Base-by-base conservation (phyloP, 2,888 invertebrate species). In the Sceliomorpha sp. region DNA sequence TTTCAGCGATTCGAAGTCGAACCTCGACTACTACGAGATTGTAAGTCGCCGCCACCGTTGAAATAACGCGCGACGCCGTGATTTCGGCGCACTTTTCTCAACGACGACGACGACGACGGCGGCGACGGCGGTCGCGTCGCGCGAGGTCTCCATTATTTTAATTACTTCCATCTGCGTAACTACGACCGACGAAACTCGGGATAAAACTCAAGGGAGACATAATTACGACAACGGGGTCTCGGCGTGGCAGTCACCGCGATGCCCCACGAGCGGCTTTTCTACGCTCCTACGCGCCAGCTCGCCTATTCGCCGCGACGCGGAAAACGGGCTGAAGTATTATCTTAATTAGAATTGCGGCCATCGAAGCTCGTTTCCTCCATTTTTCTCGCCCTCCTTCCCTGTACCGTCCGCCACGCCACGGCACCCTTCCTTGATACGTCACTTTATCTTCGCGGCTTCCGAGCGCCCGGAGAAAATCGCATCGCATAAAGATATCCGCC, bases 101-200 rank as follows among this genome's bases (percentile, higher is more conserved):
- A 53, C 47, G 50, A 64, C 66, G 44, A 40, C 42, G 56, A 59
- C 34, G 59, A 51, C n/a, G n/a, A n/a, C n/a, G n/a, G n/a, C n/a
- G n/a, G n/a, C n/a, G n/a, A n/a, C n/a, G n/a, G n/a, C n/a, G n/a
- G n/a, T n/a, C n/a, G 63, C 69, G 68, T 71, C 59, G 58, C 69
- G 64, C 47, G 58, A 53, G 24, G 62, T 51, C 60, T 72, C 79
- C 78, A 80, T 82, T 83, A 82, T 82, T 82, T 80, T 80, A 83
- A 83, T 83, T 83, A 76, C 78, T 74, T 74, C 77, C 79, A 82
- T 80, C 79, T 74, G 74, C 68, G 73, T 64, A 77, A 76, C 72
- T 72, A 68, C 69, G 68, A 58, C 70, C 75, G 72, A 73, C 60
- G 58, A 70, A 71, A 70, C 70, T 69, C 66, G 47, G 70, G 70